Base-by-base conservation (phyloP, 2,888 invertebrate genomes). In the Cataglyphis cursor region DNA sequence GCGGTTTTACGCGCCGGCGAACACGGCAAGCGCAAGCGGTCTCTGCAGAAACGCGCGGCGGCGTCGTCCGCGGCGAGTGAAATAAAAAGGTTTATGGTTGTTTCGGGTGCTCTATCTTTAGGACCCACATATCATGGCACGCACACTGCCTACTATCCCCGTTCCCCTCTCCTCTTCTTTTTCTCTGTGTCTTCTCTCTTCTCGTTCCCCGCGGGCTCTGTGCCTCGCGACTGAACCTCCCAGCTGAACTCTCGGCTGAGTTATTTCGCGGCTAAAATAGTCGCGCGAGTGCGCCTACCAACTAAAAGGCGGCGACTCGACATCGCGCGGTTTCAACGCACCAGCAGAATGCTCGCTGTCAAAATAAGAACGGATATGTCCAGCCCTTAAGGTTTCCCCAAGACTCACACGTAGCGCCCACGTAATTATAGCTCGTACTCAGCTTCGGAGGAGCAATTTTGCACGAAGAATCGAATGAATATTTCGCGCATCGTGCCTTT, bases 221-320 rank as follows among this genome's bases (percentile, higher is more conserved):
- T 74, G 76, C 83, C 86, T 85, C 88, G 82, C 88, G 86, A 87
- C 86, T 89, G 28, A 28, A 28, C 28, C 90, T 87, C 85, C 86
- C 81, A 81, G 81, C 86, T 85, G 84, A 90, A 88, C 89, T 85
- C 87, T 89, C 88, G 90, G 88, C 93, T 92, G 93, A 93, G 92
- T 94, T 93, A 94, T 94, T 94, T 94, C 93, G 93, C 92, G 93
- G 93, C 93, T 93, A 94, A 93, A 94, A 93, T 93, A 93, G 94
- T 93, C 92, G 51, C 51, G 51, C 51, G 91, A 92, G 91, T 91
- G 91, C 87, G 90, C 86, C 90, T 91, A 85, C 86, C 86, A 85
- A 89, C 86, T 83, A 85, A 86, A 83, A 90, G 89, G 74, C 82
- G 73, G 80, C 74, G 74, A 82, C 70, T 86, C 85, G 83, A 68